Base-by-base conservation (phyloP, 2,113 vertebrate genomes). In the Hyla sarda region DNA sequence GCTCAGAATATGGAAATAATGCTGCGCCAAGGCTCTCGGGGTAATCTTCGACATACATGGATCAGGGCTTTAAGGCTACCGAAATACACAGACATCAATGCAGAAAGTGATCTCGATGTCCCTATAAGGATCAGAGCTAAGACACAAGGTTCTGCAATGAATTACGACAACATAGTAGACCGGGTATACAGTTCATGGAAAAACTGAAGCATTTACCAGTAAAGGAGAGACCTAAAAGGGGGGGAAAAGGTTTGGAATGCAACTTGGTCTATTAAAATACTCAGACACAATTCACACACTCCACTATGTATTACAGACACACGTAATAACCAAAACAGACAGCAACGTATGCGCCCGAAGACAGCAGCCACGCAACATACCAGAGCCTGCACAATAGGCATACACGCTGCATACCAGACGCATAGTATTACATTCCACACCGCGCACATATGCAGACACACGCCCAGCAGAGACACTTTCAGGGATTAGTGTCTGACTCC, bases 401-500 rank as follows among this genome's bases (percentile, higher is more conserved):
- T 69, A 17, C 65, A 67, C 34, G 65, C 19, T 47, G 69, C 50
- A 47, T 74, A 65, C 30, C 54, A 84, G 71, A 65, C 58, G 52
- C 73, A 50, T 30, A 25, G 56, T 32, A 77, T 28, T 23, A 62
- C 83, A 77, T 65, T 62, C 54, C 41, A 30, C 50, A 75, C 25
- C 32, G 4, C 32, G 54, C 37, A 75, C 52, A 80, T 50, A 72
- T 12, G 73, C 65, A 80, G 62, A 73, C 84, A 69, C 83, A 41
- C 58, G 74, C 50, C 65, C 77, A 23, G 75, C 65, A 37, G 19
- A 77, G 30, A 78, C 83, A 85, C 83, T 80, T 72, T 2, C 65
- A 73, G 67, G 78, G 85, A 87, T 87, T 87, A 87, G 50, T 62
- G 52, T 54, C 32, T 60, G 84, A 56, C 76, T 86, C 32, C 30